Evolutionary conservation across 1,140 invertebrate genomes (phyloP).

Genomic region (Drosophila pectinifera): DNA sequence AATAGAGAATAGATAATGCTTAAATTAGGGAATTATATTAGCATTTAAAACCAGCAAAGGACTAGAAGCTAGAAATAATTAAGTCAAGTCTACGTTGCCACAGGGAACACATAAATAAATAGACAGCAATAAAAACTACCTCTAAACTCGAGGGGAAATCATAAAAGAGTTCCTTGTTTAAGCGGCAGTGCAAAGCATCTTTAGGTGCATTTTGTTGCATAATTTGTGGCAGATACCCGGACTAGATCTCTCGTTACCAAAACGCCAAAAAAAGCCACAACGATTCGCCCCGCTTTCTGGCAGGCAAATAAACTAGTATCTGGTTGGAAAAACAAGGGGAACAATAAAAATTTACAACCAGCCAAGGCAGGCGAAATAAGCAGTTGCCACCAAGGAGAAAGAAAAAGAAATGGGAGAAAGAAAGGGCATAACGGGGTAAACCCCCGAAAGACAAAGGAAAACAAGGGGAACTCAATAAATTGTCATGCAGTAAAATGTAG

Average conservation of each 20-base stretch:
- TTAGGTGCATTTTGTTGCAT: constrained; percentile 24
- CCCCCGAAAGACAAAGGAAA: constrained; percentile 45
- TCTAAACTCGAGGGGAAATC: background rate
- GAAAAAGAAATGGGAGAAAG: constrained; percentile 23
- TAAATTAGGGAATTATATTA: background rate
- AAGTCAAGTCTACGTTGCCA: no score
- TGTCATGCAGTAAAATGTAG: constrained; percentile 83
- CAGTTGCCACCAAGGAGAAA: background rate
- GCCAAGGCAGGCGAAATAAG: constrained; percentile 52
- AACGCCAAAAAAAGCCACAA: constrained; percentile 25
- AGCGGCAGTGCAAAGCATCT: constrained; percentile 4
- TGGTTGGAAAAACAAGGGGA: constrained; percentile 68
- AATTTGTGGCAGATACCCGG: constrained; percentile 40
- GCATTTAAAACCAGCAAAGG: no score
- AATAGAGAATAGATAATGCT: no score
- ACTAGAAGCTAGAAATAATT: no score
- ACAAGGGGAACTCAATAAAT: constrained; percentile 79
- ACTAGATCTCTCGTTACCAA: constrained; percentile 24
- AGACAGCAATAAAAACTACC: no score
- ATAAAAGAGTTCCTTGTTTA: background rate
- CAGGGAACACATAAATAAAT: no score
- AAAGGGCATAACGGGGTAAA: constrained; percentile 1
- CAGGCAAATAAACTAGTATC: constrained; percentile 73
- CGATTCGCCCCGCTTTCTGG: constrained; percentile 6
- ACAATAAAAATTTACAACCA: constrained; percentile 82